phyloP scores from a whole-genome alignment of 2,888 invertebrate species.

The Hemicrepidius hirtus region DNA sequence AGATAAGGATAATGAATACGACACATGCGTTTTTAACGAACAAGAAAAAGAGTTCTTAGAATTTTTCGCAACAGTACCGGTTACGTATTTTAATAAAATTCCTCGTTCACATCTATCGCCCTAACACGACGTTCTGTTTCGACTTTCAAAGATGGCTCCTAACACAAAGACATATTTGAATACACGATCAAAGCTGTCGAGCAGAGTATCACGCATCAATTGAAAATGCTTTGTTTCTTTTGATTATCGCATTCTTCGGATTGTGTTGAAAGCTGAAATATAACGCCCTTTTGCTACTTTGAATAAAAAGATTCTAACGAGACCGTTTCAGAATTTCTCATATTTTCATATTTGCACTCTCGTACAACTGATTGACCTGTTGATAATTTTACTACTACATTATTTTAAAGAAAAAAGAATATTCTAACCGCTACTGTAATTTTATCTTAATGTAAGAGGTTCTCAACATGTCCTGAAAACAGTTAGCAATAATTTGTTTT shows the following conservation, averaged over 20 bases:
- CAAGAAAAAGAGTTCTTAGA: conserved; percentile 20
- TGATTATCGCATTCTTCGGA: conserved; percentile 67
- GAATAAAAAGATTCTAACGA: conserved; percentile 48
- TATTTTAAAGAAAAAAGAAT: too few species aligned
- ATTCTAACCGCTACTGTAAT: too few species aligned
- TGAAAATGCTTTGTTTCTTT: conserved; percentile 66
- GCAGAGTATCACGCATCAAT: conserved; percentile 62
- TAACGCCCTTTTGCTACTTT: conserved; percentile 60
- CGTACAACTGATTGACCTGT: too few species aligned
- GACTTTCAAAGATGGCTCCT: conserved; percentile 59
- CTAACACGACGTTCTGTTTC: conserved; percentile 50
- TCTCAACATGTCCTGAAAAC: too few species aligned
- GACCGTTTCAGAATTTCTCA: conserved; percentile 22
- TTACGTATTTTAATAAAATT: conserved; percentile 42
- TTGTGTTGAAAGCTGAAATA: conserved; percentile 63
- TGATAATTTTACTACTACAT: too few species aligned
- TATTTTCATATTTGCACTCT: too few species aligned
- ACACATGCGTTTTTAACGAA: conserved; percentile 31
- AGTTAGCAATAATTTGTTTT: too few species aligned
- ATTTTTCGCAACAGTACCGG: conserved; percentile 22
- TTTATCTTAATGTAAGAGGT: too few species aligned
- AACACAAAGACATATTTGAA: conserved; percentile 67
- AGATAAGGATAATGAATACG: conserved; percentile 29
- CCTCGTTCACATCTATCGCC: conserved; percentile 50
- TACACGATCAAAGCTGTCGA: conserved; percentile 64